A percentile compares a stretch with the other conserved stretches of the same genome.
Evolutionary conservation across 2,113 vertebrate genomes (phyloP).

Genomic region (Phainopepla nitens): DNA sequence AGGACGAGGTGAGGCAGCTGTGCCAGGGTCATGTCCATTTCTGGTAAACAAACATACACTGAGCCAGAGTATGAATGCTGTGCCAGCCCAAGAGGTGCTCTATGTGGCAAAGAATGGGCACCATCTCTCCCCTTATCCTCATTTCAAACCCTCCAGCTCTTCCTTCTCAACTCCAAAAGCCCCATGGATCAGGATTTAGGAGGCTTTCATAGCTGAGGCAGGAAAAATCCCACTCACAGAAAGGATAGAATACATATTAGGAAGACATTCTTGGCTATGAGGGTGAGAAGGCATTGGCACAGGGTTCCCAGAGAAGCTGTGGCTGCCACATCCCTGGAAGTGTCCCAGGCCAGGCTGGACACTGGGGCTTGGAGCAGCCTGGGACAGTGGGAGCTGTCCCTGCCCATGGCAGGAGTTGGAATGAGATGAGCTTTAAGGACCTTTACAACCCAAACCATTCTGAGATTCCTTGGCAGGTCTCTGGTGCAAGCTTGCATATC

Average conservation of each 20-base stretch:
- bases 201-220: not conserved
- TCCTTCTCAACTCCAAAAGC: not conserved
- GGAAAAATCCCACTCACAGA: not conserved
- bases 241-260: too few species aligned
- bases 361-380: fast-evolving
- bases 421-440: not conserved
- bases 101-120: not conserved
- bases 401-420: not conserved
- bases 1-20: not conserved
- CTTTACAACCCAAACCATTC: not conserved
- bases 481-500: not conserved
- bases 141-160: not conserved
- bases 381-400: not conserved
- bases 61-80: not conserved
- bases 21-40: not conserved
- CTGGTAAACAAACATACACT: not conserved
- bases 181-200: fast-evolving
- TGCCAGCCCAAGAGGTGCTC: not conserved
- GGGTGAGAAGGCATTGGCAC: not conserved
- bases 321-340: not conserved
- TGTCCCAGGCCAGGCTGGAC: not conserved
- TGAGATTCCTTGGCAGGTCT: not conserved
- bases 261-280: not conserved
- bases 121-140: not conserved
- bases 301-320: not conserved